Evolutionary conservation across 2,888 invertebrate genomes (phyloP).

Genomic region (Nemotelus nigrinus): DNA sequence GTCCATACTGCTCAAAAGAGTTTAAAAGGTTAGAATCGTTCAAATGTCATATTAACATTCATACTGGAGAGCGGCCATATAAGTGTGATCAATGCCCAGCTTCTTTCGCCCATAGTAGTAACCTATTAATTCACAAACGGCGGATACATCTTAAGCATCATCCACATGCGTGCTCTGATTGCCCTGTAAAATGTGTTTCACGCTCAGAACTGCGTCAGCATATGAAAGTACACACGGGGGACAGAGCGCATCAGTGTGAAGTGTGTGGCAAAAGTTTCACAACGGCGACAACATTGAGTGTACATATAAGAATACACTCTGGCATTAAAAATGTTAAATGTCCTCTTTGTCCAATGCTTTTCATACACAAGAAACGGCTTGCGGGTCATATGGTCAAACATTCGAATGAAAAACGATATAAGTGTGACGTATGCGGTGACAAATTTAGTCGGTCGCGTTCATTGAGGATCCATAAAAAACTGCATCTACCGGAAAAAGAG

Average conservation of each 20-base stretch:
- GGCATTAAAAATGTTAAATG: constrained; percentile 51
- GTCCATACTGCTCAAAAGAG: constrained; percentile 20
- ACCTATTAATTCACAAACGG: constrained; percentile 50
- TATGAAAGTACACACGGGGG: constrained; percentile 51
- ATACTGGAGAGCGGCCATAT: constrained; percentile 46
- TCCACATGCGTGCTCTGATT: constrained; percentile 48
- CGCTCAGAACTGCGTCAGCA: constrained; percentile 50
- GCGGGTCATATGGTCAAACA: constrained; percentile 26
- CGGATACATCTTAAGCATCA: constrained; percentile 50
- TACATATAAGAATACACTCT: constrained; percentile 50
- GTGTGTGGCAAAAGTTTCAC: constrained; percentile 48
- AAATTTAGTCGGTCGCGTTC: constrained; percentile 52
- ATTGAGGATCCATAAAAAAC: constrained; percentile 50
- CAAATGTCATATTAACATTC: constrained; percentile 26
- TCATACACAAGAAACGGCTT: constrained; percentile 19
- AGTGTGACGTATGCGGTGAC: constrained; percentile 46
- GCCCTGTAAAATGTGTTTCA: constrained; percentile 51
- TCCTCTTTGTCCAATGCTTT: constrained; percentile 48
- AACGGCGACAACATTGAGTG: constrained; percentile 48
- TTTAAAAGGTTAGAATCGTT: background rate
- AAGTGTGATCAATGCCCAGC: constrained; percentile 52
- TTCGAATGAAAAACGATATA: constrained; percentile 14
- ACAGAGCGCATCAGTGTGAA: constrained; percentile 52
- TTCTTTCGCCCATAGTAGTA: constrained; percentile 50
- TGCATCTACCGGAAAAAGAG: constrained; percentile 52